These are phyloP conservation scores for Catharus bicknelli DNA, from an alignment of 2,113 vertebrate genomes.

Conservation along the genomic window DNA sequence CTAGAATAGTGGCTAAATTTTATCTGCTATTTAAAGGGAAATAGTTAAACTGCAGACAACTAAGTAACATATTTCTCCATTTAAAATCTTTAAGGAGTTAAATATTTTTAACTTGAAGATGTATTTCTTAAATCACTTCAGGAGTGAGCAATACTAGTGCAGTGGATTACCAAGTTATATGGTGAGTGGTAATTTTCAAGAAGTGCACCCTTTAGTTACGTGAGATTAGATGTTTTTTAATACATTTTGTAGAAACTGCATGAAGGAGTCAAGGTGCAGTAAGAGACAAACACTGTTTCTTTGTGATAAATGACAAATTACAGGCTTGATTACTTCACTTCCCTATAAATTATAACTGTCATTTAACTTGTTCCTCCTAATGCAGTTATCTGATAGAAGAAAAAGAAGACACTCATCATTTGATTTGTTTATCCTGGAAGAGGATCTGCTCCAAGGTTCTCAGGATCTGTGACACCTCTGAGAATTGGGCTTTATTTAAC, in stretches of 20 bases:
- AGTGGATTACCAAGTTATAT: neutral
- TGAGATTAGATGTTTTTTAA: neutral
- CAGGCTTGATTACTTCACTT: neutral
- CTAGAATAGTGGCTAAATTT: neutral
- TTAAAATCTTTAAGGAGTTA: neutral
- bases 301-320: neutral
- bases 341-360: neutral
- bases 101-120: neutral
- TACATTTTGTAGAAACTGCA: neutral
- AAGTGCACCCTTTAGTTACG: neutral
- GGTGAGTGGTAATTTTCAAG: neutral
- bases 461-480: fast-evolving
- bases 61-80: neutral
- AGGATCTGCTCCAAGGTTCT: neutral
- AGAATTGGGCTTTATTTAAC: neutral
- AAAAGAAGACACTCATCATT: neutral
- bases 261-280: neutral
- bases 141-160: neutral
- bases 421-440: neutral
- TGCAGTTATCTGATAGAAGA: neutral
- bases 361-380: neutral
- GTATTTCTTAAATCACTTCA: neutral
- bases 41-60: neutral
- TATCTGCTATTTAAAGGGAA: neutral
- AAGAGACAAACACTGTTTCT: neutral